Evolutionary conservation across 2,113 vertebrate genomes (phyloP).

Genomic region (Accipiter virgatus): DNA sequence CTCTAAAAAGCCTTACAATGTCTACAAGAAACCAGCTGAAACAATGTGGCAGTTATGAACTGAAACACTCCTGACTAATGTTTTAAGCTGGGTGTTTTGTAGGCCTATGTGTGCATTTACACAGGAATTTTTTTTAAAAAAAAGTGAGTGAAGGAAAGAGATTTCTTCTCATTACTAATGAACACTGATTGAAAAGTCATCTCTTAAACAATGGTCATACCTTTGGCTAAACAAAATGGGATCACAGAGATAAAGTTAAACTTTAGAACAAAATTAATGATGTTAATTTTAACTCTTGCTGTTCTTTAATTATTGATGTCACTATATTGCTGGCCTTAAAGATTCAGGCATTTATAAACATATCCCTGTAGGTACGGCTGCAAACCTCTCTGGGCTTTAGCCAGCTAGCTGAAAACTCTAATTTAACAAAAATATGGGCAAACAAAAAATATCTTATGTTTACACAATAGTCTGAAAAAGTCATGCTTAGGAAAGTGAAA

Average conservation of each 20-base stretch:
- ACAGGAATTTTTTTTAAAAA: neutral
- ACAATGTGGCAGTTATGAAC: constrained; percentile 15
- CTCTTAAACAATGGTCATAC: constrained; percentile 6
- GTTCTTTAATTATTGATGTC: constrained; percentile 33
- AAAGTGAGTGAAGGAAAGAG: neutral
- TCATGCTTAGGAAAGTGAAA: neutral
- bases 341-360: constrained; percentile 20
- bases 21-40: constrained; percentile 19
- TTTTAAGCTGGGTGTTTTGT: neutral
- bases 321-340: neutral
- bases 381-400: neutral
- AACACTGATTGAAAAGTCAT: neutral
- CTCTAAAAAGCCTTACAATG: constrained; percentile 23
- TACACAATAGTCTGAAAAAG: neutral
- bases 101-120: neutral
- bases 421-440: neutral
- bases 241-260: constrained; percentile 31
- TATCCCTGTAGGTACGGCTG: neutral
- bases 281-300: constrained; percentile 24
- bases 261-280: constrained; percentile 43
- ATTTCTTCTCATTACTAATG: constrained; percentile 1
- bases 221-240: constrained; percentile 1
- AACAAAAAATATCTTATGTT: neutral
- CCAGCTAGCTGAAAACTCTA: constrained; percentile 27
- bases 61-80: neutral